Base-by-base conservation (phyloP, 2,797 vertebrate genomes). In the Chloroceryle inda region DNA sequence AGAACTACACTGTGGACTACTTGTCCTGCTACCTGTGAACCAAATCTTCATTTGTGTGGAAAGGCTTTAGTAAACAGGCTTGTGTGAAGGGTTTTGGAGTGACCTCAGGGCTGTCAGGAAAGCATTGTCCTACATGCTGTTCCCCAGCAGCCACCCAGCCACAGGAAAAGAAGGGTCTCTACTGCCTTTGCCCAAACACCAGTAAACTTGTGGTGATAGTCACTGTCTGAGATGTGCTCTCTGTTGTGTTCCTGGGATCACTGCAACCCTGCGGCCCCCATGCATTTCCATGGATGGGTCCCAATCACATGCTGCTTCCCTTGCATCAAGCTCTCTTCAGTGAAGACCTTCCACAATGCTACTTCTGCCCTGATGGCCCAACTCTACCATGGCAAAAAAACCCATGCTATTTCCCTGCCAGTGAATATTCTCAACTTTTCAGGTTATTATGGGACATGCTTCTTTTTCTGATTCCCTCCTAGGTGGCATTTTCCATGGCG, bases 121-220 rank as follows among this genome's bases (percentile, higher is more conserved):
- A 63, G 10, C 31, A 66, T 24, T 10, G 8, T 78, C 11, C 55
- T 44, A 35, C 1, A 0, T 33, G 19, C 19, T 84, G 3, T 55
- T 87, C 5, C 14, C 10, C 5, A 1, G 35, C 2, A 0, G 5
- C 23, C 3, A 0, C 12, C 13, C 6, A 5, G 59, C 2, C 47
- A 29, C 1, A 4, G 27, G 4, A 6, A 69, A 6, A 19, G n/a
- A 84, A 72, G 11, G 7, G 8, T 21, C 37, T 55, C 24, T 58
- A 38, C 72, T 52, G 23, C 47, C 18, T 76, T 74, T 6, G 1
- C 37, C 37, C 18, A 73, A 47, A 59, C 0, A 3, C 23, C 22
- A 17, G 22, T 27, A 67, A 76, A 38, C 12, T 27, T 11, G 2
- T 31, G 55, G 11, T 9, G 35, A 26, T 1, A 31, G 20, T 24